These are phyloP conservation scores for Fulmarus glacialis DNA, from an alignment of 2,113 vertebrate genomes.

Conservation along the genomic window DNA sequence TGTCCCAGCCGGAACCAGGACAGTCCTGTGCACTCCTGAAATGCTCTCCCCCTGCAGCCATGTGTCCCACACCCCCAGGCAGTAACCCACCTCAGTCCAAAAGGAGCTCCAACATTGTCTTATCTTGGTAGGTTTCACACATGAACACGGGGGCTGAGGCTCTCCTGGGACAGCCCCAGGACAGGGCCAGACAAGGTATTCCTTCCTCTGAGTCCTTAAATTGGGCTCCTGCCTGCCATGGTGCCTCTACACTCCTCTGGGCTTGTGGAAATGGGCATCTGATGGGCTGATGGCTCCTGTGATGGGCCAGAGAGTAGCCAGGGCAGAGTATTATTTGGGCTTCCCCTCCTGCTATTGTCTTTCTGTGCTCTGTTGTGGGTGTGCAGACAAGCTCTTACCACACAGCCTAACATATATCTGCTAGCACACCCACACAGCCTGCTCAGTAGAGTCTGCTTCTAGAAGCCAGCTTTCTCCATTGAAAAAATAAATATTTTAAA, in stretches of 20 bases:
- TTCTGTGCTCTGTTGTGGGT: neutral
- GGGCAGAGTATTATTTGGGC: neutral
- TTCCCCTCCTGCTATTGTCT: accelerated
- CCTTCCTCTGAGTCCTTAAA: neutral
- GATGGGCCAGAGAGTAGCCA: neutral
- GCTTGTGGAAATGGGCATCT: neutral
- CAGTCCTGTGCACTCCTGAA: neutral
- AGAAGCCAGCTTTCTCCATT: neutral
- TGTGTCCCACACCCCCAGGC: neutral
- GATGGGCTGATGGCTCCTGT: neutral
- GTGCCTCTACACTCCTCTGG: neutral
- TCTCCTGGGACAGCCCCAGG: neutral
- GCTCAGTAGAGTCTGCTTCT: neutral
- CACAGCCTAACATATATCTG: neutral
- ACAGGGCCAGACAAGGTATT: neutral
- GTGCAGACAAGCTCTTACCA: neutral
- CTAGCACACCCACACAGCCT: neutral
- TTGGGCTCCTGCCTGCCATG: neutral
- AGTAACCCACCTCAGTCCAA: neutral
- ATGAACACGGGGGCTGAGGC: neutral
- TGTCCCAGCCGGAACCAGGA: too few species aligned
- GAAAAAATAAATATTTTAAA: neutral
- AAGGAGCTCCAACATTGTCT: neutral
- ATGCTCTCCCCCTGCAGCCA: neutral
- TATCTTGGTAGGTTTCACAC: neutral